phyloP scores from a whole-genome alignment of 2,888 invertebrate genomes.

The Eupithecia centaureata region DNA sequence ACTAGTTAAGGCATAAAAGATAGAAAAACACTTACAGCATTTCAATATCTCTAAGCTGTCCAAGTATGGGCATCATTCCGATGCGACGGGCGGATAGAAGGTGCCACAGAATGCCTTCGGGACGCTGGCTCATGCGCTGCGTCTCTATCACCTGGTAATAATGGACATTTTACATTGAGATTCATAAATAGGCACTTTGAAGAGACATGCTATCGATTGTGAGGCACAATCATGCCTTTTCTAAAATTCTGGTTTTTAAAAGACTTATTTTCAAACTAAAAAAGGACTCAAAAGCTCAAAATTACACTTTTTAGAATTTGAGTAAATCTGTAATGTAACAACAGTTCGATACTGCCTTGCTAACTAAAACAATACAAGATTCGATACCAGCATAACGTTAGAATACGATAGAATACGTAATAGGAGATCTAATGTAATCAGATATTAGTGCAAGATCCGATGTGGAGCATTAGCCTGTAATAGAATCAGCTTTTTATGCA shows the following conservation, averaged over 20 bases:
- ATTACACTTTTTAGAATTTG: too few species aligned
- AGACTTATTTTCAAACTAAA: too few species aligned
- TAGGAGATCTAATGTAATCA: too few species aligned
- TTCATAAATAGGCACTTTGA: too few species aligned
- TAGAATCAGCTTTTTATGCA: background rate
- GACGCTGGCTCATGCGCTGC: slow-evolving; percentile 81
- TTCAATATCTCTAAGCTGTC: slow-evolving; percentile 86
- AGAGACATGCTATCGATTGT: too few species aligned
- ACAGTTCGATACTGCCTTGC: too few species aligned
- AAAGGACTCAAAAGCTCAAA: too few species aligned
- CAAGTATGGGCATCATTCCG: slow-evolving; percentile 88
- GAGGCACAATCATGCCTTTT: too few species aligned
- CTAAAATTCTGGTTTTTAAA: too few species aligned
- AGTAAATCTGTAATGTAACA: background rate
- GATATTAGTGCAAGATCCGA: too few species aligned
- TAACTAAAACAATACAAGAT: background rate
- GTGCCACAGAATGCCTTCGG: slow-evolving; percentile 91
- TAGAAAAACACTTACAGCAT: slow-evolving; percentile 86
- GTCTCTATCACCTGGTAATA: slow-evolving; percentile 72
- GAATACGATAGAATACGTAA: background rate
- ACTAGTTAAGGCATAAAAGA: too few species aligned
- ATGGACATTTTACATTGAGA: slow-evolving; percentile 11
- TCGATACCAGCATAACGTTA: background rate
- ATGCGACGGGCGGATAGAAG: slow-evolving; percentile 88
- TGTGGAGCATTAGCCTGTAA: background rate